phyloP scores from a whole-genome alignment of 2,113 vertebrate genomes.

The Cardinalis cardinalis region DNA sequence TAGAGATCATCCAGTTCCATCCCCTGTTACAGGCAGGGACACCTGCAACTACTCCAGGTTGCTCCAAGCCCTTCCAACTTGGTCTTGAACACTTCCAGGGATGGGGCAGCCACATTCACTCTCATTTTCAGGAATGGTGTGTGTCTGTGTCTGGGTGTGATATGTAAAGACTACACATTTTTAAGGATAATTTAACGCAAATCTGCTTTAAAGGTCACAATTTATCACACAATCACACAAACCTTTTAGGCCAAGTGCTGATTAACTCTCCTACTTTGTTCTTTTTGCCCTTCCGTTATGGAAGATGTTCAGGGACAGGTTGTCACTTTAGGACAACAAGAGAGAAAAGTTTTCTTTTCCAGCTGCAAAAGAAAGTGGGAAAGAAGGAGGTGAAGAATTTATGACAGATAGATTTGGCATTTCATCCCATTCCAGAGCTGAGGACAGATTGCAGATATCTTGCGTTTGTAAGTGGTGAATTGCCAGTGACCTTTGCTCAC shows the following conservation, averaged over 20 bases:
- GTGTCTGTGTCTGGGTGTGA: not conserved
- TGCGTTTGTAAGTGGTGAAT: not conserved
- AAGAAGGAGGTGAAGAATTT: not conserved
- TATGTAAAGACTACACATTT: not conserved
- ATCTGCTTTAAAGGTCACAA: not conserved
- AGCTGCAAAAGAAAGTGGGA: not conserved
- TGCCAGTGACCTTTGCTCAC: not conserved
- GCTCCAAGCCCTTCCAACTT: not conserved
- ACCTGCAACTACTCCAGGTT: not conserved
- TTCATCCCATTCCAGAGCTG: not conserved
- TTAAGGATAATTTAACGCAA: not conserved
- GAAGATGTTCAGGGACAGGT: accelerated
- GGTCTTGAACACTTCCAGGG: not conserved
- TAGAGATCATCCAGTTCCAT: not conserved
- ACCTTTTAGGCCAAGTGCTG: not conserved
- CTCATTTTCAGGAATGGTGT: not conserved
- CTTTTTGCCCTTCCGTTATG: not conserved
- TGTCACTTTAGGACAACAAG: accelerated
- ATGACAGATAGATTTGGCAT: not conserved
- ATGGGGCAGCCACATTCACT: not conserved
- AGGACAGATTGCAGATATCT: not conserved
- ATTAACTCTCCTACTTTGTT: not conserved
- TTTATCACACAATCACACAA: too few species aligned
- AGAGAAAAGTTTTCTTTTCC: not conserved
- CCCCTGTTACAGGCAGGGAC: not conserved